Base-by-base conservation (phyloP, 2,797 vertebrate species). In the Sebastes oblongus region DNA sequence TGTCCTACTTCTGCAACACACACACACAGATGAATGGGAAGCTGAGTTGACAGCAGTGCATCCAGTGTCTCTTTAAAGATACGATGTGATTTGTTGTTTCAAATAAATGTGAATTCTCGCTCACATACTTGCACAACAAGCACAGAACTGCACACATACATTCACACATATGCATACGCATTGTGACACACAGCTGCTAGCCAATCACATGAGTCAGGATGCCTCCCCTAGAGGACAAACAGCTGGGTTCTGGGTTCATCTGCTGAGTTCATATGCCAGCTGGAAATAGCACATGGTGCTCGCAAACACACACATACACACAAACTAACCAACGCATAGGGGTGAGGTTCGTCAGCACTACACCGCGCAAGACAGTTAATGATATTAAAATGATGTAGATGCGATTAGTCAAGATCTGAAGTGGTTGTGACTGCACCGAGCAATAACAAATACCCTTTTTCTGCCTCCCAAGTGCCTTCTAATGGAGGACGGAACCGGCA, bases 201-300 rank as follows among this genome's bases (percentile, higher is more conserved):
- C 84, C 86, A 90, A 87, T 91, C 87, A 79, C 30, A 83, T 86
- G 79, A 90, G 67, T 88, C 82, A 88, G 58, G 80, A 73, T 7
- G 58, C 75, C 39, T 71, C 36, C 83, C 82, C 81, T 34, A n/a
- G 64, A 90, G 91, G 86, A 91, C 86, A 88, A 86, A 88, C 82
- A 90, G 88, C 88, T 91, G 91, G 93, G n/a, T n/a, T 91, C 86
- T 69, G 83, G 77, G 85, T 92, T 93, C 91, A 91, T 92, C 79
- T 85, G 86, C 86, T 39, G 71, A 88, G 82, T 89, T 93, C 83
- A 85, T 85, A 81, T 71, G 89, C 77, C 90, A 85, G 81, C 88
- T 92, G 83, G 74, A 90, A 88, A 87, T 77, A 85, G 82, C 79
- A 90, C 90, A 90, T 75, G 78, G 81, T 67, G 75, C 77, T 71